Evolutionary conservation across 2,113 vertebrate species (phyloP).

Genomic region (Laterallus jamaicensis): DNA sequence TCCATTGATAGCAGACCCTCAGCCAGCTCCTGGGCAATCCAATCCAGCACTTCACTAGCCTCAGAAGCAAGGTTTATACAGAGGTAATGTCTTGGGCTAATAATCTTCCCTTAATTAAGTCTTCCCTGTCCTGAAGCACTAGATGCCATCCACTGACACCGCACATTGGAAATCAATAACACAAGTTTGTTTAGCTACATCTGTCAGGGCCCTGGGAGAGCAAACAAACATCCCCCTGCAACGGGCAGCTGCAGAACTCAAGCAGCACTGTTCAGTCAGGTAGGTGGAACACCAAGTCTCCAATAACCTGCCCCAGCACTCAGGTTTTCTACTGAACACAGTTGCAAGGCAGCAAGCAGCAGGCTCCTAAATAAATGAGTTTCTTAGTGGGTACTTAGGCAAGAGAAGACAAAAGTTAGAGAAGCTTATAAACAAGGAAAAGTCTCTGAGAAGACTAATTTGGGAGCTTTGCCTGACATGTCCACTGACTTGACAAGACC

Average conservation of each 20-base stretch:
- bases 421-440: background rate
- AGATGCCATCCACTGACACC: background rate
- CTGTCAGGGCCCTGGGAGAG: background rate
- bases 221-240: background rate
- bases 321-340: background rate
- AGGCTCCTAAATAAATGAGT: fast-evolving
- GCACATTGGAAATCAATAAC: constrained; percentile 11
- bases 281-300: background rate
- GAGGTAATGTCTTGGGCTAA: background rate
- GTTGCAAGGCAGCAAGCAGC: background rate
- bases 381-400: background rate
- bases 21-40: background rate
- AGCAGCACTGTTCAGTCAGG: background rate
- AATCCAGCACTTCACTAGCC: background rate
- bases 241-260: background rate
- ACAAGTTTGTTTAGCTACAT: constrained; percentile 3
- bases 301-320: background rate
- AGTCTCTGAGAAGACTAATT: background rate
- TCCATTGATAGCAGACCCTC: fast-evolving
- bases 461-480: background rate
- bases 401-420: background rate
- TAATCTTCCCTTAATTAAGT: constrained; percentile 10
- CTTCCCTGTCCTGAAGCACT: background rate
- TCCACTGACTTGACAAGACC: background rate
- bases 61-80: background rate